Evolutionary conservation across 2,888 invertebrate genomes (phyloP).

Genomic region (Tortrix viridana): DNA sequence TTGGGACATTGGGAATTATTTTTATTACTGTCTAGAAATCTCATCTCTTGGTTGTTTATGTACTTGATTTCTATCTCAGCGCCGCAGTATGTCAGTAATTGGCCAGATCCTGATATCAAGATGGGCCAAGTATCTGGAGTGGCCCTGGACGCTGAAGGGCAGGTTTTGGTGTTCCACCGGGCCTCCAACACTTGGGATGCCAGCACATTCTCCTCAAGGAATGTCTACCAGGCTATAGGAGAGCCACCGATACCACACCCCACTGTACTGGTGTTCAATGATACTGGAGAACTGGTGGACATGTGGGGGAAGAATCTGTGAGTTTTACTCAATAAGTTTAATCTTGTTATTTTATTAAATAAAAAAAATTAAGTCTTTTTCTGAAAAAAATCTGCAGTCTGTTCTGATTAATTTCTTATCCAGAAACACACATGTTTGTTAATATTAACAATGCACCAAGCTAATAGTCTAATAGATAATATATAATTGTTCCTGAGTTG

Average conservation of each 20-base stretch:
- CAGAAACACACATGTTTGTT: no score
- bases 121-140: conserved; percentile 93
- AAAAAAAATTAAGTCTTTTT: no score
- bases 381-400: no score
- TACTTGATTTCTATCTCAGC: conserved; percentile 58
- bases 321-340: conserved; percentile 55
- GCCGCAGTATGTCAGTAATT: conserved; percentile 80
- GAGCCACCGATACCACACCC: conserved; percentile 85
- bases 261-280: conserved; percentile 87
- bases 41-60: background rate
- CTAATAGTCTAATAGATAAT: no score
- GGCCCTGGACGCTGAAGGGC: conserved; percentile 88
- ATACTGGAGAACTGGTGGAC: conserved; percentile 85
- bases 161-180: conserved; percentile 92
- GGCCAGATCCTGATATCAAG: conserved; percentile 81
- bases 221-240: conserved; percentile 81
- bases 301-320: conserved; percentile 89
- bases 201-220: conserved; percentile 82
- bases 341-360: no score
- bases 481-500: no score
- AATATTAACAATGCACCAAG: no score
- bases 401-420: no score
- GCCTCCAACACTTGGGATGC: conserved; percentile 86
- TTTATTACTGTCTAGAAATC: no score
- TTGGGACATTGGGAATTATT: no score